Conservation (phyloP, 2,113 vertebrate genomes). For the Percina caprodes region DNA sequence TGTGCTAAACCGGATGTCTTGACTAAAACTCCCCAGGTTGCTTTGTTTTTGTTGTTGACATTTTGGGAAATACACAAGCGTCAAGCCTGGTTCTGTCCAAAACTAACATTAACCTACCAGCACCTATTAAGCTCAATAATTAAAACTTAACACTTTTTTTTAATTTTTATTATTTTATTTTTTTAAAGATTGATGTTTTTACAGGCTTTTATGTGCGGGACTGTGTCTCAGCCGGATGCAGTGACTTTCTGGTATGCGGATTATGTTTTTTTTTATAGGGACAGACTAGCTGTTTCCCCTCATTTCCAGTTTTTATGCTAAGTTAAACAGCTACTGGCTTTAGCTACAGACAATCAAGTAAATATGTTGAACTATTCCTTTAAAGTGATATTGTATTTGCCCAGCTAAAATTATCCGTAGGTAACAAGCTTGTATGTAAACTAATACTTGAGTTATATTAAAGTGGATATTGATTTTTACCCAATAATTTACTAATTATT, state of each 20-base stretch:
- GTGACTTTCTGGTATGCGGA: not conserved
- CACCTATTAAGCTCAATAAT: not conserved
- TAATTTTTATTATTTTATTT: too few species aligned
- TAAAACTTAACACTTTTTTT: not conserved
- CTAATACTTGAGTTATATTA: not conserved
- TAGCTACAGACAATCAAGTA: not conserved
- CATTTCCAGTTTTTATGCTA: not conserved
- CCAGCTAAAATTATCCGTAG: not conserved
- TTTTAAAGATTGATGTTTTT: too few species aligned
- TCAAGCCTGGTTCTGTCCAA: not conserved
- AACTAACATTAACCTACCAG: not conserved
- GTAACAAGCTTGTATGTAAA: not conserved
- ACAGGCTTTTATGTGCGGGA: not conserved
- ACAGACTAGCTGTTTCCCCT: not conserved
- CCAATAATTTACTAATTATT: not conserved
- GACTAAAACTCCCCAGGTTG: slow-evolving; percentile 6
- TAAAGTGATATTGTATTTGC: not conserved
- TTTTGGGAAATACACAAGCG: not conserved
- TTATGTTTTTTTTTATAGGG: not conserved
- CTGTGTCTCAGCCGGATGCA: not conserved
- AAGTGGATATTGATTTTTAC: not conserved
- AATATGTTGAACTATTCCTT: not conserved
- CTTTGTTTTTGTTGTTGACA: not conserved
- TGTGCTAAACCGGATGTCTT: not conserved
- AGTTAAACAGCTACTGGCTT: not conserved